Conservation (phyloP, 2,888 invertebrate species). For the Acrobasis repandana region DNA sequence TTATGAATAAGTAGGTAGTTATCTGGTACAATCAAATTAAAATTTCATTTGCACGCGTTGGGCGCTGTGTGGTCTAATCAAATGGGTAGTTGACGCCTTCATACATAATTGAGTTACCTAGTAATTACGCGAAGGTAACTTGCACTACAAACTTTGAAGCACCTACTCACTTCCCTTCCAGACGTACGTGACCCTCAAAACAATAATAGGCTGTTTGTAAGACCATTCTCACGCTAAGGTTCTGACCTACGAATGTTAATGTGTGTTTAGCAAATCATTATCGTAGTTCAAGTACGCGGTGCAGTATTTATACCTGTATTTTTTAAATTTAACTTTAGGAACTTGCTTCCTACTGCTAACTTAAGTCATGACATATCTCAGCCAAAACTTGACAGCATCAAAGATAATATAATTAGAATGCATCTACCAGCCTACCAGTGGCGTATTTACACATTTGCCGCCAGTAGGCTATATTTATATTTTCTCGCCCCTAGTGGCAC, state of each 20-base stretch:
- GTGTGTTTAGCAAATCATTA: constrained; percentile 49
- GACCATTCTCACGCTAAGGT: constrained; percentile 60
- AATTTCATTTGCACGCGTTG: background rate
- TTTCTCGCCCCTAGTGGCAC: too few relatives aligned
- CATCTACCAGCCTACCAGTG: too few relatives aligned
- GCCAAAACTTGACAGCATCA: too few relatives aligned
- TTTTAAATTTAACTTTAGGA: too few relatives aligned
- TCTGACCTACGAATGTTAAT: constrained; percentile 43
- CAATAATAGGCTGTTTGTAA: constrained; percentile 61
- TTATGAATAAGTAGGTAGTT: too few relatives aligned
- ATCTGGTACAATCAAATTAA: background rate
- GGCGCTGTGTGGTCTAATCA: constrained; percentile 3
- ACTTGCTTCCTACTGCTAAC: too few relatives aligned
- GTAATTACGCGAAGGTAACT: constrained; percentile 25
- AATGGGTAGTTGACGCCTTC: background rate
- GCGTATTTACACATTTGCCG: too few relatives aligned
- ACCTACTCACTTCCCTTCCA: constrained; percentile 31
- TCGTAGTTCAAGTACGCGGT: constrained; percentile 48
- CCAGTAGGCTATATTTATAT: too few relatives aligned
- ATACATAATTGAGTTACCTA: constrained; percentile 1
- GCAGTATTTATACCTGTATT: constrained; percentile 1
- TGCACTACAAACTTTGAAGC: constrained; percentile 26
- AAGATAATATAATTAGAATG: too few relatives aligned
- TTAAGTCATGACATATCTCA: too few relatives aligned
- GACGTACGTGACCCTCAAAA: constrained; percentile 56